Percentiles rank a stretch among this genome's conserved stretches.
These are phyloP conservation scores for Clunio marinus DNA, from an alignment of 2,888 invertebrate species.

Conservation along the genomic window DNA sequence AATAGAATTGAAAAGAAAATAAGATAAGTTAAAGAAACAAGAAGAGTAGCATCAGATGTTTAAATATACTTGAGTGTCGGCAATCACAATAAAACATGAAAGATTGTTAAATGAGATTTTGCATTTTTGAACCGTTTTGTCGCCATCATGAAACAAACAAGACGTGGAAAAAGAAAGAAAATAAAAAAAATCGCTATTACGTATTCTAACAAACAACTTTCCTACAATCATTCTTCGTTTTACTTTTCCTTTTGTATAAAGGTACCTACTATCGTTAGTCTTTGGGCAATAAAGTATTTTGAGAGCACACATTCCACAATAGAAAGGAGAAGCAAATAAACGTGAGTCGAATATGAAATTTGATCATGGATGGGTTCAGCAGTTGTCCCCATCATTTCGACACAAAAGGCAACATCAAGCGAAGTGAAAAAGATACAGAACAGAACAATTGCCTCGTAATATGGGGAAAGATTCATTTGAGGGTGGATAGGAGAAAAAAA, in stretches of 20 bases:
- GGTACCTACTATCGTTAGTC: conserved; percentile 8
- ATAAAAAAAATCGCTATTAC: background rate
- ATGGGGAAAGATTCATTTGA: background rate
- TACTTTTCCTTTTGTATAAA: background rate
- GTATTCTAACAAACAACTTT: conserved; percentile 14
- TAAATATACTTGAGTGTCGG: no score
- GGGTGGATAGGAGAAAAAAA: no score
- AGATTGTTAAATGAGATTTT: no score
- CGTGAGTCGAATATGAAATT: conserved; percentile 4
- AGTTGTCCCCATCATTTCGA: background rate
- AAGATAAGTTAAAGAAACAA: no score
- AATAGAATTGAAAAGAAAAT: no score
- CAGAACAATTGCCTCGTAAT: conserved; percentile 14
- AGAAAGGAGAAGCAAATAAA: background rate
- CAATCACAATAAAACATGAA: no score
- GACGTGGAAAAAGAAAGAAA: background rate
- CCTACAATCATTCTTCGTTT: conserved; percentile 18
- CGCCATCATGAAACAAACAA: background rate
- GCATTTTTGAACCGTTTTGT: background rate
- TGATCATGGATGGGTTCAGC: background rate
- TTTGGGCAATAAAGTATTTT: conserved; percentile 23
- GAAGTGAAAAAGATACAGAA: conserved; percentile 1
- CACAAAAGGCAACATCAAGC: background rate
- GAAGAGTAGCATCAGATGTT: no score
- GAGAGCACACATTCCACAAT: background rate